Percentiles rank a stretch among this genome's conserved stretches.
These are phyloP conservation scores for Laupala kohalensis DNA, from an alignment of 1,140 invertebrate species.

Conservation along the genomic window DNA sequence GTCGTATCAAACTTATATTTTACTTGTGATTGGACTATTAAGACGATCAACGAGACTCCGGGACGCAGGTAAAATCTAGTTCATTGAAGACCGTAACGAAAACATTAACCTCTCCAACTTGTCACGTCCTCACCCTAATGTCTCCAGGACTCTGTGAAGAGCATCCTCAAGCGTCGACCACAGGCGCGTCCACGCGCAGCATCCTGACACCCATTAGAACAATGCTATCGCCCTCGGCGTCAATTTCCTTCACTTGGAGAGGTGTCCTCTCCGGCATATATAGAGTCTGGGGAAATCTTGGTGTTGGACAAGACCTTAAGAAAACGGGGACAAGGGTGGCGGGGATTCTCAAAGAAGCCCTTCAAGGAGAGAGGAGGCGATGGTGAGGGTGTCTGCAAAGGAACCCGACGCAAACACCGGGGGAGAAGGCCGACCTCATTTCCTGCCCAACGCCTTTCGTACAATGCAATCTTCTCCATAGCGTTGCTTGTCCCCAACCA, in stretches of 20 bases:
- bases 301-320: constrained; percentile 6
- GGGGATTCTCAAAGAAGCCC: neutral
- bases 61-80: no score
- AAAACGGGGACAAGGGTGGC: neutral
- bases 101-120: no score
- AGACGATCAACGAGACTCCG: no score
- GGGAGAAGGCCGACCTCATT: constrained; percentile 9
- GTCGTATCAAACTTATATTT: no score
- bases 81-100: no score
- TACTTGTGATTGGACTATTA: no score
- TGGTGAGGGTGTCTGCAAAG: neutral
- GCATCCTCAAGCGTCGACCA: no score
- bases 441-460: constrained; percentile 11
- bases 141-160: no score
- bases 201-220: neutral
- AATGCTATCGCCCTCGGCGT: neutral
- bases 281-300: neutral
- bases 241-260: neutral
- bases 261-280: neutral
- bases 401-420: neutral
- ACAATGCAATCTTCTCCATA: constrained; percentile 10
- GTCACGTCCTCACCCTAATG: no score
- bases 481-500: neutral
- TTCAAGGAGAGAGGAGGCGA: neutral
- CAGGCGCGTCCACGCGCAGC: neutral